These are phyloP conservation scores for Ispidina lecontei DNA, from an alignment of 2,797 vertebrate genomes.

Conservation along the genomic window DNA sequence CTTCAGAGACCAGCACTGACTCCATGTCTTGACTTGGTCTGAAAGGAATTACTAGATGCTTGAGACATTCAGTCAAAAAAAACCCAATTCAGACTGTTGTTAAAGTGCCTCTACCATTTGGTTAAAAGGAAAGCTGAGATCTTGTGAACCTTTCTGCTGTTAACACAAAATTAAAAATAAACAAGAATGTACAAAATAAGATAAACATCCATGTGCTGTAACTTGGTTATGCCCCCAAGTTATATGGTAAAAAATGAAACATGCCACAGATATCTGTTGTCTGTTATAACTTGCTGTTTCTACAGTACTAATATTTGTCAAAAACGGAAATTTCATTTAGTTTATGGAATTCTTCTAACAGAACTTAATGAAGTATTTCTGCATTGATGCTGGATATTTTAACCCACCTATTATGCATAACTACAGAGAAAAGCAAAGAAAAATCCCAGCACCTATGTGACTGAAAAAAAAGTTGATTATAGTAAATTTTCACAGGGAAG, in stretches of 20 bases:
- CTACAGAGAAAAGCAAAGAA: not conserved
- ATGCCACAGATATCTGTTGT: not conserved
- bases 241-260: not conserved
- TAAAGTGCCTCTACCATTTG: not conserved
- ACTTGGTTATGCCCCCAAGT: not conserved
- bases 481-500: not conserved
- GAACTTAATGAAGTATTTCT: not conserved
- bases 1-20: not conserved
- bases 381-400: not conserved
- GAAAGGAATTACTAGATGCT: constrained; percentile 39
- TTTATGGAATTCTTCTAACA: not conserved
- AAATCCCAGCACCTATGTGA: not conserved
- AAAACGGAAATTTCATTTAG: not conserved
- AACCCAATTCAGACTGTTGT: not conserved
- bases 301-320: not conserved
- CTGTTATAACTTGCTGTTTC: not conserved
- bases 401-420: not conserved
- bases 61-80: not conserved
- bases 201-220: not conserved
- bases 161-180: not conserved
- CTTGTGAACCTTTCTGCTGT: not conserved
- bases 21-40: constrained; percentile 11
- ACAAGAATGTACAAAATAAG: not conserved
- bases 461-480: not conserved
- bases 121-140: not conserved